Base-by-base conservation (phyloP, 92 coral and sea anemone genomes). In the Virgularia gustaviana region DNA sequence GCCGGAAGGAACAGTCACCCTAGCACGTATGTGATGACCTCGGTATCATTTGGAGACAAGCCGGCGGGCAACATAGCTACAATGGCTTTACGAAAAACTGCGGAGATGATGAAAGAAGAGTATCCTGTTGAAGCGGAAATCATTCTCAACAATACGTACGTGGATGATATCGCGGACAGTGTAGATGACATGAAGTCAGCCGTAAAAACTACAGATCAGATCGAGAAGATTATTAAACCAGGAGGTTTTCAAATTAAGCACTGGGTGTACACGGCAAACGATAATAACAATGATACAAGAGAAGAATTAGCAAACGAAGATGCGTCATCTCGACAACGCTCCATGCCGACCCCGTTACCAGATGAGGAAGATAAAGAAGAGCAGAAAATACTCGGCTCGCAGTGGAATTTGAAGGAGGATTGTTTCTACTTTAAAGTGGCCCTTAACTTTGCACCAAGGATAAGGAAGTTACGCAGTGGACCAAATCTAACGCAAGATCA, bases 11-110 rank as follows among this genome's bases (percentile, higher is more conserved):
- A 59, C 16, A 70, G 83, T 18, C 59, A 68, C 38, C 79, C 83
- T 12, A 65, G 73, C 20, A 83, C 83, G 0, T 82, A 58, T 47
- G 59, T 77, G 6, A 77, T 83, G 36, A 71, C 72, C 9, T 56
- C 83, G 23, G 83, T 83, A 41, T 77, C 83, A 6, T 83, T 83
- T 33, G 87, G 83, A 5, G 79, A 83, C 43, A 77, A 77, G 30
- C 87, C 83, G 2, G 65, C 76, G 13, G 83, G 79, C 4, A 83
- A 76, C 16, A 77, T 77, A 1, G 83, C 87, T 12, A 83, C 87
- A 18, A 76, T 78, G 0, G 79, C 87, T 2, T 30, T 83, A 36
- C 41, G 87, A 18, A 83, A 83, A 43, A 70, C 87, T n/a, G 67
- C 78, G 19, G 67, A 72, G 25, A 56, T 36, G 52, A 22, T 12